Evolutionary conservation across 2,797 vertebrate genomes (phyloP).

Genomic region (Austrolebias charrua): DNA sequence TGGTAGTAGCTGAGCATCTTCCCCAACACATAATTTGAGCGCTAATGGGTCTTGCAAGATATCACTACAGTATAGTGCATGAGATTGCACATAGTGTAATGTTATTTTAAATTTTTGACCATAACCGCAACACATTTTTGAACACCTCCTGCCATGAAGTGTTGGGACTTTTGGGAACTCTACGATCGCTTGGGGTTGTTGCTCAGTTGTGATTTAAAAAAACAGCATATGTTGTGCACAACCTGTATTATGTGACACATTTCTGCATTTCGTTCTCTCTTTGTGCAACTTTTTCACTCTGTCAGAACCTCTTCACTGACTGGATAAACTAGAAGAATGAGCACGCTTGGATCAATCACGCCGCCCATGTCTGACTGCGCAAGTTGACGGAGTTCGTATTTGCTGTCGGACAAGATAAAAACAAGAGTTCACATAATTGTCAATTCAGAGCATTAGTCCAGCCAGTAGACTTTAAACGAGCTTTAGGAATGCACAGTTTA

Average conservation of each 20-base stretch:
- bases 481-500: neutral
- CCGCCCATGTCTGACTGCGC: neutral
- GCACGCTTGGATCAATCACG: conserved; percentile 30
- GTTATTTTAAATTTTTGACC: too few relatives aligned
- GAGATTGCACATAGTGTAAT: too few relatives aligned
- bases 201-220: neutral
- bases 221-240: neutral
- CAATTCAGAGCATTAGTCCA: neutral
- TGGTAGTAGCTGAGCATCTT: too few relatives aligned
- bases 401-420: conserved; percentile 5
- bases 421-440: conserved; percentile 1
- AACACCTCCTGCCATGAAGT: too few relatives aligned
- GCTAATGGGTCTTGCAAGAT: too few relatives aligned
- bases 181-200: neutral
- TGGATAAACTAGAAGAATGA: conserved; percentile 42
- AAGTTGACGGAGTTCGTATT: conserved; percentile 24
- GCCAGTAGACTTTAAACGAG: neutral
- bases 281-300: conserved; percentile 3
- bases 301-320: conserved; percentile 31
- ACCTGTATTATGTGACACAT: neutral
- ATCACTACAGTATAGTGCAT: too few relatives aligned
- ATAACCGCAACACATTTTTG: too few relatives aligned
- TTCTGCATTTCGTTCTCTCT: neutral
- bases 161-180: too few relatives aligned
- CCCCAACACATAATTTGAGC: too few relatives aligned